Percentiles rank a stretch among this genome's conserved stretches.
These are phyloP conservation scores for Guaruba guarouba DNA, from an alignment of 2,113 vertebrate genomes.

Conservation along the genomic window DNA sequence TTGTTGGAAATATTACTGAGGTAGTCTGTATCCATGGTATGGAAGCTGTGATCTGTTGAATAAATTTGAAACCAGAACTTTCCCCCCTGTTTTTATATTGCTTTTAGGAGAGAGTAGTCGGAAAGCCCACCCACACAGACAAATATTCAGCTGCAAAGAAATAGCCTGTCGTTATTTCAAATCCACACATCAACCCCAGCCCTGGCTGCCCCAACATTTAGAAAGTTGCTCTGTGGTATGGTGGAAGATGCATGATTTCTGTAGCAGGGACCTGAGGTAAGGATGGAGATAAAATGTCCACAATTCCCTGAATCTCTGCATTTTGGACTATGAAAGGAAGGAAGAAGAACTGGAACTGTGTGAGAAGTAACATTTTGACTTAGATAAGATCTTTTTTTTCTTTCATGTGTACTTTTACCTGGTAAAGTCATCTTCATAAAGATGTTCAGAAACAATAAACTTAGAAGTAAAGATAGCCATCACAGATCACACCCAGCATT, in stretches of 20 bases:
- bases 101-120: neutral
- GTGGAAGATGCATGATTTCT: neutral
- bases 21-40: neutral
- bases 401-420: neutral
- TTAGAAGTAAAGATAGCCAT: neutral
- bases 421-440: neutral
- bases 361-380: neutral
- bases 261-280: neutral
- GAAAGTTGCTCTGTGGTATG: neutral
- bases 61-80: neutral
- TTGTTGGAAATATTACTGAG: neutral
- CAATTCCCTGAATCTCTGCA: neutral
- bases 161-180: neutral
- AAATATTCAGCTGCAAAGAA: conserved; percentile 6
- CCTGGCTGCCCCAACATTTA: neutral
- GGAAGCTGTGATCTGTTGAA: neutral
- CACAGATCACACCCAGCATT: neutral
- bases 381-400: neutral
- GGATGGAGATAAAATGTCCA: neutral
- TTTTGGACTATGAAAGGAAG: neutral
- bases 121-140: neutral
- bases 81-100: neutral
- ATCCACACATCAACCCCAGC: neutral
- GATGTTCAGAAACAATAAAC: neutral
- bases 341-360: neutral